Conservation (phyloP, 2,113 vertebrate species). For the Climacteris rufus region DNA sequence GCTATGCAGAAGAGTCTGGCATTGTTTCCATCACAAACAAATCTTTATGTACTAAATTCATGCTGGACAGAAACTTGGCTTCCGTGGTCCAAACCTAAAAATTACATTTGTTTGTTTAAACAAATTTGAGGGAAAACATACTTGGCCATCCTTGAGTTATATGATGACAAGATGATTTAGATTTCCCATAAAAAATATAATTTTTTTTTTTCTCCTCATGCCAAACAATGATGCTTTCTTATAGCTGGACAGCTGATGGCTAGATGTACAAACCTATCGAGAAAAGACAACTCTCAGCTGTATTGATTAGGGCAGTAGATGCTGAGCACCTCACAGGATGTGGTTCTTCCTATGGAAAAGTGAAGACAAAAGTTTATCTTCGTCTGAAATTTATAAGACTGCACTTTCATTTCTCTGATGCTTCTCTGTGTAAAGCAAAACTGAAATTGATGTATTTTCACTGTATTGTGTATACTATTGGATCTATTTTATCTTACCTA, state of each 20-base stretch:
- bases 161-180: constrained; percentile 65
- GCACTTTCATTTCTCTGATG: background rate
- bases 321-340: constrained; percentile 26
- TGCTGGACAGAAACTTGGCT: constrained; percentile 54
- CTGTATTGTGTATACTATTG: background rate
- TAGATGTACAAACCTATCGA: constrained; percentile 1
- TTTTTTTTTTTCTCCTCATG: background rate
- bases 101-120: constrained; percentile 69
- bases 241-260: constrained; percentile 27
- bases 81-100: constrained; percentile 45
- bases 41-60: constrained; percentile 63
- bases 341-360: constrained; percentile 2
- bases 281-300: constrained; percentile 1
- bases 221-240: constrained; percentile 48
- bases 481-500: background rate
- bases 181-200: constrained; percentile 57
- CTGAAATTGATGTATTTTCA: background rate
- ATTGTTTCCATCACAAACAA: constrained; percentile 67
- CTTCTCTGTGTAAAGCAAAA: background rate
- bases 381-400: background rate
- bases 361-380: background rate
- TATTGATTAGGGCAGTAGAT: constrained; percentile 43
- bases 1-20: constrained; percentile 60
- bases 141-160: constrained; percentile 53
- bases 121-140: constrained; percentile 60